phyloP scores from a whole-genome alignment of 2,797 vertebrate species.

The Pterois miles region DNA sequence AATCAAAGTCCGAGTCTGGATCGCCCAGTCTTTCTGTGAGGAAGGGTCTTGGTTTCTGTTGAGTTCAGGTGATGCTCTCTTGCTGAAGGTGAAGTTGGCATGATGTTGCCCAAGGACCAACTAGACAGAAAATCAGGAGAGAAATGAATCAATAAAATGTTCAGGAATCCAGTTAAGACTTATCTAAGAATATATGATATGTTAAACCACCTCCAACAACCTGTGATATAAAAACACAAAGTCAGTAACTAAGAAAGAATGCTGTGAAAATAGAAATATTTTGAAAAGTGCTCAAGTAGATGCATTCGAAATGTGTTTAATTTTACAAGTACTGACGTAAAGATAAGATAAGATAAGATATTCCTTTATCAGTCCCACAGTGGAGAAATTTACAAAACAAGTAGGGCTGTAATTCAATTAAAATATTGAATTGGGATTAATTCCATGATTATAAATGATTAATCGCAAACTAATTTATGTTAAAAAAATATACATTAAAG shows the following conservation, averaged over 20 bases:
- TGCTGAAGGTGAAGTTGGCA: constrained; percentile 60
- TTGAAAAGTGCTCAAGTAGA: background rate
- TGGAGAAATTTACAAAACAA: too few relatives aligned
- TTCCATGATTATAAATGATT: too few relatives aligned
- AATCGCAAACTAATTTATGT: too few relatives aligned
- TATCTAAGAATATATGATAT: background rate
- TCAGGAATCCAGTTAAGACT: background rate
- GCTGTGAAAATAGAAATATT: background rate
- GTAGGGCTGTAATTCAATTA: too few relatives aligned
- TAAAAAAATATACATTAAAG: too few relatives aligned
- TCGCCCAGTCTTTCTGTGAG: constrained; percentile 44
- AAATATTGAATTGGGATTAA: accelerated
- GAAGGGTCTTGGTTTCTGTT: constrained; percentile 15
- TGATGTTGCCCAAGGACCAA: constrained; percentile 78
- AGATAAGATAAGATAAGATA: too few relatives aligned
- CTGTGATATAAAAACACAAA: background rate
- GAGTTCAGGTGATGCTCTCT: constrained; percentile 45
- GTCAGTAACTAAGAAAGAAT: background rate
- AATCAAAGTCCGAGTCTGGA: constrained; percentile 46
- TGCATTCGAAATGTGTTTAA: background rate
- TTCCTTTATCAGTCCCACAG: too few relatives aligned
- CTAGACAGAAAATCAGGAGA: constrained; percentile 60
- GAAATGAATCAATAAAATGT: background rate
- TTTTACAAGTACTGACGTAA: background rate
- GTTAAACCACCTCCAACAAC: background rate